Percentiles rank a stretch among this genome's conserved stretches.
These are phyloP conservation scores for Erpetoichthys calabaricus DNA, from an alignment of 2,797 vertebrate species.

Conservation along the genomic window DNA sequence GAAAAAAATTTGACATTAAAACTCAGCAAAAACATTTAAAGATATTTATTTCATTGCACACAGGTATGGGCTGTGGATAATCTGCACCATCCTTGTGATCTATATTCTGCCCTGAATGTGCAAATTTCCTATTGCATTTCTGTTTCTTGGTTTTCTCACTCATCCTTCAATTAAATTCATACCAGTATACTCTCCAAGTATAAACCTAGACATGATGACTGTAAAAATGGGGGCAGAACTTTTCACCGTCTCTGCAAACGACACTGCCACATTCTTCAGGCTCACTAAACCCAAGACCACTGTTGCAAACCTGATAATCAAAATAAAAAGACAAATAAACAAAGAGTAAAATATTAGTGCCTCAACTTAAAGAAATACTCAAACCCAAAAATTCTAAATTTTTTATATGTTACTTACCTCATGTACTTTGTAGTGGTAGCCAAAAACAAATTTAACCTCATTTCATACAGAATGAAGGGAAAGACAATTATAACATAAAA, in stretches of 20 bases:
- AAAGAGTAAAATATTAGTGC: background rate
- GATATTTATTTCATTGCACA: too few relatives aligned
- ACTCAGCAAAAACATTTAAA: too few relatives aligned
- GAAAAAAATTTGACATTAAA: too few relatives aligned
- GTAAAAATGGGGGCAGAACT: constrained; percentile 94
- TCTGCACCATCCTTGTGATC: too few relatives aligned
- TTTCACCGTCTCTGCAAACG: constrained; percentile 91
- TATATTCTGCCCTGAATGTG: too few relatives aligned
- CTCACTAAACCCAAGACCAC: constrained; percentile 90
- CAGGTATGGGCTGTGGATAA: too few relatives aligned
- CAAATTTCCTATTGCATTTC: too few relatives aligned
- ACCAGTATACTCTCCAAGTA: constrained; percentile 91
- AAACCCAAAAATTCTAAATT: background rate
- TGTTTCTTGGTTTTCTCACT: too few relatives aligned
- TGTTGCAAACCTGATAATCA: constrained; percentile 63
- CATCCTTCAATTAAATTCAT: constrained; percentile 4
- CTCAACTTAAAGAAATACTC: background rate
- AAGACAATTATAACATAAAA: too few relatives aligned
- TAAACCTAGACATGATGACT: constrained; percentile 89
- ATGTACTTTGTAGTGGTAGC: background rate
- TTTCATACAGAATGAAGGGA: too few relatives aligned
- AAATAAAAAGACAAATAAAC: background rate
- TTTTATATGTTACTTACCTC: too few relatives aligned
- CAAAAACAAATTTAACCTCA: background rate
- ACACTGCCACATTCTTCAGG: constrained; percentile 88